A percentile compares a stretch with the other conserved stretches of the same genome.
Conservation (phyloP, 2,888 invertebrate species). For the Dryocosmus kuriphilus region DNA sequence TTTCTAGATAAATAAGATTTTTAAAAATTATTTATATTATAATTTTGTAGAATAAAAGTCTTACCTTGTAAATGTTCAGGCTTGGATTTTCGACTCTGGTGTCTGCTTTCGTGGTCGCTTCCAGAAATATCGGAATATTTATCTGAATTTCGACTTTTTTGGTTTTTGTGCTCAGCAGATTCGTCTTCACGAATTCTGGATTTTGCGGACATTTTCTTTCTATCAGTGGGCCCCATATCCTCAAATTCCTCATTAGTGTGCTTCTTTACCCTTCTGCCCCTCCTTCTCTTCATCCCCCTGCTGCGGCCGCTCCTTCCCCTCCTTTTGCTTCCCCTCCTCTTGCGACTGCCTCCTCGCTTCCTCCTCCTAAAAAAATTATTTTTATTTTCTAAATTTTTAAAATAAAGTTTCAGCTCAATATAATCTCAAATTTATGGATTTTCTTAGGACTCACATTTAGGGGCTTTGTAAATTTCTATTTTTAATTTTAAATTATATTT, state of each 20-base stretch:
- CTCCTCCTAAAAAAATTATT: conserved; percentile 30
- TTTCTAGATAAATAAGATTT: too few species aligned
- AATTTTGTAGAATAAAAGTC: neutral
- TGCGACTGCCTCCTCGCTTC: conserved; percentile 6
- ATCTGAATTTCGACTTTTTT: neutral
- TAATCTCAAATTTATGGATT: too few species aligned
- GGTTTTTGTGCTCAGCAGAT: conserved; percentile 5
- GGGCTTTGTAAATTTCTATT: too few species aligned
- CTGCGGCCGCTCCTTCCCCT: conserved; percentile 18
- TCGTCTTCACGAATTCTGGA: conserved; percentile 14
- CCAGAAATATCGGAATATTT: conserved; percentile 38
- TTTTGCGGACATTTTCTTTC: neutral
- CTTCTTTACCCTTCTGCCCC: conserved; percentile 30
- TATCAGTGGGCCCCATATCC: neutral
- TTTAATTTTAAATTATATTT: too few species aligned
- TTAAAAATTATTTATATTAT: too few species aligned
- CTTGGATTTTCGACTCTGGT: conserved; percentile 47
- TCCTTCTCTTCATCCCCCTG: too few species aligned
- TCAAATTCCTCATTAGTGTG: neutral
- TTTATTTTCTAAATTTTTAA: neutral
- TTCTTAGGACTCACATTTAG: too few species aligned
- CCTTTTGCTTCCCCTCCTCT: conserved; percentile 30
- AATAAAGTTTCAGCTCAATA: neutral
- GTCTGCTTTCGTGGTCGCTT: conserved; percentile 49
- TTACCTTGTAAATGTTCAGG: conserved; percentile 36